These are phyloP conservation scores for Synanceia verrucosa DNA, from an alignment of 2,797 vertebrate genomes.

Conservation along the genomic window DNA sequence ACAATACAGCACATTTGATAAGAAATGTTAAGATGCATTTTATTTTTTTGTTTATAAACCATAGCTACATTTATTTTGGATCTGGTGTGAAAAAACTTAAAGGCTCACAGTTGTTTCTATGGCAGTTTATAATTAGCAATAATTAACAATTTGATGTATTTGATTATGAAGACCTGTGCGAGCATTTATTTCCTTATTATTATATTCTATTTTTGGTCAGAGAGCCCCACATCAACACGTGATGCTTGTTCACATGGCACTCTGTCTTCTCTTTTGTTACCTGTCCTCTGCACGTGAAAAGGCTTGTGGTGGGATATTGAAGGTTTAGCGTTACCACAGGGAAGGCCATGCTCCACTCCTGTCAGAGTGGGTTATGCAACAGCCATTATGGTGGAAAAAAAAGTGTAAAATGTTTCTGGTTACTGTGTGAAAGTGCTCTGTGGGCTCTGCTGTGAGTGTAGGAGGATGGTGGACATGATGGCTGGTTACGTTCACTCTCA, in stretches of 20 bases:
- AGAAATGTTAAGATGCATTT: background rate
- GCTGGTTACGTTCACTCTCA: conserved; percentile 49
- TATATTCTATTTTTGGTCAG: conserved; percentile 20
- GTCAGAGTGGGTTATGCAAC: conserved; percentile 80
- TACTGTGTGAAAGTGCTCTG: conserved; percentile 65
- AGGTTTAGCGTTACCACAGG: conserved; percentile 70
- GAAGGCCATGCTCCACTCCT: conserved; percentile 66
- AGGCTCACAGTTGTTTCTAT: background rate
- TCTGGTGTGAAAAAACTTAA: background rate
- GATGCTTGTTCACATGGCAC: conserved; percentile 52
- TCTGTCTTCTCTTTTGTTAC: conserved; percentile 19
- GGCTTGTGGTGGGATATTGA: conserved; percentile 53
- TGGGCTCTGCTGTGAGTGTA: conserved; percentile 51
- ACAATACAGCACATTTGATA: background rate
- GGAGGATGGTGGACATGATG: conserved; percentile 63
- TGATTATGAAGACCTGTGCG: background rate
- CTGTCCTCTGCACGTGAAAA: conserved; percentile 54
- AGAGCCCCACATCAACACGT: conserved; percentile 25
- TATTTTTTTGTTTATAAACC: background rate
- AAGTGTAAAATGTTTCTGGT: conserved; percentile 53
- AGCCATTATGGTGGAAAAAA: conserved; percentile 71
- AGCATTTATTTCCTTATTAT: background rate
- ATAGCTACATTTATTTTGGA: background rate
- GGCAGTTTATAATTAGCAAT: background rate
- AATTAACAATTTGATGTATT: background rate